These are phyloP conservation scores for Tetrapedia diversipes DNA, from an alignment of 2,888 invertebrate genomes.

Conservation along the genomic window DNA sequence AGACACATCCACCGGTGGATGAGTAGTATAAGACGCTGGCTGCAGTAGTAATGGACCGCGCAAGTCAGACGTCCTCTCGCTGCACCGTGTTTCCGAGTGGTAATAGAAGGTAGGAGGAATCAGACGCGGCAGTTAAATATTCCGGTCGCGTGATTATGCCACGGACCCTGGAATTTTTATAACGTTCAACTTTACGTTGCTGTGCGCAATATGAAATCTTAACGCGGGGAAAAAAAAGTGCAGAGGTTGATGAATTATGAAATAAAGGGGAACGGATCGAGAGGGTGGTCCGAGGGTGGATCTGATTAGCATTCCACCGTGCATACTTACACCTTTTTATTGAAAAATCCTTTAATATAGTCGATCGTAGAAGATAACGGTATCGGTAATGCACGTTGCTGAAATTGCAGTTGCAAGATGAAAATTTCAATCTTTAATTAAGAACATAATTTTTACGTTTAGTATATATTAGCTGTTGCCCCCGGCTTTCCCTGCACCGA, in stretches of 20 bases:
- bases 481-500: too few species aligned
- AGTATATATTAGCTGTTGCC: too few species aligned
- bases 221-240: neutral
- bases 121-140: conserved; percentile 25
- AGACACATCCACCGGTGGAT: conserved; percentile 38
- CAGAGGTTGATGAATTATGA: too few species aligned
- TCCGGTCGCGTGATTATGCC: conserved; percentile 25
- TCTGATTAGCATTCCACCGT: neutral
- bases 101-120: conserved; percentile 39
- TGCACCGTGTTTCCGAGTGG: neutral
- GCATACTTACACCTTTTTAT: too few species aligned
- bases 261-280: neutral
- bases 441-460: too few species aligned
- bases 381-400: too few species aligned
- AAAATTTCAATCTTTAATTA: too few species aligned
- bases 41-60: conserved; percentile 49
- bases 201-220: neutral
- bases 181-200: neutral
- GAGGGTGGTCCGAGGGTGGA: neutral
- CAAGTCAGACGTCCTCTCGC: conserved; percentile 32
- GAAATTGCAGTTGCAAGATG: too few species aligned
- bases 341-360: too few species aligned
- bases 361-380: neutral
- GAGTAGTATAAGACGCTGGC: conserved; percentile 33
- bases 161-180: conserved; percentile 12